Evolutionary conservation across 1,140 invertebrate genomes (phyloP).

Genomic region (Grapholita molesta): DNA sequence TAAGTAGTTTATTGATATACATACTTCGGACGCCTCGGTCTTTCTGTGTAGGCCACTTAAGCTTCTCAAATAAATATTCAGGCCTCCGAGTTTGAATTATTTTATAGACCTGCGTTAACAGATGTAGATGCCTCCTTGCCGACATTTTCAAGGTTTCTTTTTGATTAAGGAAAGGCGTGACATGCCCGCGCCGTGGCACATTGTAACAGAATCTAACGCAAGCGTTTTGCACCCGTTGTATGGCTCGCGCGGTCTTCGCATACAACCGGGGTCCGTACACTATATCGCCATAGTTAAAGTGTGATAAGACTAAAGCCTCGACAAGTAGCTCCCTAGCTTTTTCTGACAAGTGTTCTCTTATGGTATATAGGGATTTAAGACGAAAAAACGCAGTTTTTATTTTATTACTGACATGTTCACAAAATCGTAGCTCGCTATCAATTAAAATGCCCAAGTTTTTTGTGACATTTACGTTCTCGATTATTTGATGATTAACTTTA

Average conservation of each 20-base stretch:
- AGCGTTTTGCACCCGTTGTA: constrained; percentile 26
- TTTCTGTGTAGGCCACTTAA: too few species aligned
- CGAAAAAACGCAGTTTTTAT: constrained; percentile 27
- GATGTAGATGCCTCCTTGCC: too few species aligned
- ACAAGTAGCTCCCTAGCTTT: constrained; percentile 13
- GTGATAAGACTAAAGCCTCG: constrained; percentile 22
- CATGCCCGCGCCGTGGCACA: constrained; percentile 14
- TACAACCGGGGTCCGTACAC: constrained; percentile 23
- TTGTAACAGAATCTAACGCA: constrained; percentile 21
- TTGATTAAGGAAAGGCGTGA: constrained; percentile 26
- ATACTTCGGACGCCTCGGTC: too few species aligned
- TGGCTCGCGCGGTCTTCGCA: neutral
- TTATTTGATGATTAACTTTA: neutral
- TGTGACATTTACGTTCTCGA: constrained; percentile 11
- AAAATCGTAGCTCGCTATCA: constrained; percentile 22
- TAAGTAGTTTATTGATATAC: too few species aligned
- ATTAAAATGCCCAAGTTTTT: constrained; percentile 25
- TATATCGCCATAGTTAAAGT: constrained; percentile 25
- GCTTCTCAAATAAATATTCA: too few species aligned
- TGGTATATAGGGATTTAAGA: constrained; percentile 24
- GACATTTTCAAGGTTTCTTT: constrained; percentile 20
- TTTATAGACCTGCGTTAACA: too few species aligned
- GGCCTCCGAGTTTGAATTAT: too few species aligned
- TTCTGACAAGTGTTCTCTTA: constrained; percentile 17
- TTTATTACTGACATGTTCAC: constrained; percentile 21